Base-by-base conservation (phyloP, 2,113 vertebrate genomes). In the Festucalex cinctus region DNA sequence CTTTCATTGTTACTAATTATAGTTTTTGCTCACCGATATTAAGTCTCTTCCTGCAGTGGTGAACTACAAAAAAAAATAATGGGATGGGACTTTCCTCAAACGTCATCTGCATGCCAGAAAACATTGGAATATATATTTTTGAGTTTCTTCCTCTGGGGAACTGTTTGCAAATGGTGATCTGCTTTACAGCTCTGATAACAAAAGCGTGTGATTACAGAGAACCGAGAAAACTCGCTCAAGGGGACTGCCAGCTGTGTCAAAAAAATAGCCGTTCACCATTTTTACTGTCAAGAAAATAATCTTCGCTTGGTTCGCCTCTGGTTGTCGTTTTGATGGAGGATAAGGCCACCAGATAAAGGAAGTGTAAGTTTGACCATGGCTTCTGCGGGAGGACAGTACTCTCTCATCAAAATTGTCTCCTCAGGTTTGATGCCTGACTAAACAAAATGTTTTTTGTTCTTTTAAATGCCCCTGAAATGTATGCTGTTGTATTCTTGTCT, bases 221-320 rank as follows among this genome's bases (percentile, higher is more conserved):
- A 39, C 22, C 63, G 35, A 68, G 67, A 63, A 70, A 76, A 75
- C 73, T 75, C 41, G 73, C 35, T 12, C 20, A 28, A 58, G 63
- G 66, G 70, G 72, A 49, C 41, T 59, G 64, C 39, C 26, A 1
- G 43, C 63, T 66, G 62, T 48, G 66, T 76, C 39, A 22, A 51
- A 62, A 65, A 32, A n/a, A n/a, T n/a, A 37, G 35, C 19, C 19
- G 26, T 35, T 60, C 20, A 37, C 58, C n/a, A 62, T 41, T 62
- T 62, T 35, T 43, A 62, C 37, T 57, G 8, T 62, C 9, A 24
- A 17, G 35, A 62, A 62, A 43, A 65, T 76, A 65, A 83, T 84
- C 58, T 82, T 83, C 85, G 77, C 75, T n/a, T 69, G 79, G 75
- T 69, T 83, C 79, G 87, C 66, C 79, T 81, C 75, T 81, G 71